Conservation (phyloP, 2,888 invertebrate genomes). For the Linyphia triangularis region DNA sequence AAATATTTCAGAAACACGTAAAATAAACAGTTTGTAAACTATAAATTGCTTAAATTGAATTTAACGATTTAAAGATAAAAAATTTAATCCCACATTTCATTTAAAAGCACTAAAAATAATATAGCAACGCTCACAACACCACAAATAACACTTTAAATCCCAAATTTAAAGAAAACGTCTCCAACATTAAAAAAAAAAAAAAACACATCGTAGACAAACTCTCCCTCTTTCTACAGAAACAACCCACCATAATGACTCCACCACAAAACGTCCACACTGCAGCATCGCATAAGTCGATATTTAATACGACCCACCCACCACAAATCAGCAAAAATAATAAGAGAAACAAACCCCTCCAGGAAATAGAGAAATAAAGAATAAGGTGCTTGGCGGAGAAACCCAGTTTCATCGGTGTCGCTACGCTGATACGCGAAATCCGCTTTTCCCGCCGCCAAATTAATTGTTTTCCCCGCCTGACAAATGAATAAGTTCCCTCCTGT, state of each 20-base stretch:
- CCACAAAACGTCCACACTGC: constrained; percentile 17
- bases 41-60: too few relatives aligned
- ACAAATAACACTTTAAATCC: too few relatives aligned
- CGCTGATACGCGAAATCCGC: constrained; percentile 58
- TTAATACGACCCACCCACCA: constrained; percentile 67
- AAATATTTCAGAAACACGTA: too few relatives aligned
- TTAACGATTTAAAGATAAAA: too few relatives aligned
- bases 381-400: not conserved
- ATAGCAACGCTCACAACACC: too few relatives aligned
- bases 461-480: constrained; percentile 67
- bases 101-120: too few relatives aligned
- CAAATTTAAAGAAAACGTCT: not conserved
- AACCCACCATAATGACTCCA: not conserved
- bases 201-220: not conserved
- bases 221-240: not conserved
- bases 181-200: not conserved
- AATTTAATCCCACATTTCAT: too few relatives aligned
- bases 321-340: constrained; percentile 63
- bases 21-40: too few relatives aligned
- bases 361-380: not conserved
- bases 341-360: not conserved
- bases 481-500: constrained; percentile 65
- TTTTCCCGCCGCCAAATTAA: constrained; percentile 59
- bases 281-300: constrained; percentile 20
- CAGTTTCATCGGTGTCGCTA: constrained; percentile 52